These are phyloP conservation scores for Cataglyphis hispanica DNA, from an alignment of 1,140 invertebrate species.

Conservation along the genomic window DNA sequence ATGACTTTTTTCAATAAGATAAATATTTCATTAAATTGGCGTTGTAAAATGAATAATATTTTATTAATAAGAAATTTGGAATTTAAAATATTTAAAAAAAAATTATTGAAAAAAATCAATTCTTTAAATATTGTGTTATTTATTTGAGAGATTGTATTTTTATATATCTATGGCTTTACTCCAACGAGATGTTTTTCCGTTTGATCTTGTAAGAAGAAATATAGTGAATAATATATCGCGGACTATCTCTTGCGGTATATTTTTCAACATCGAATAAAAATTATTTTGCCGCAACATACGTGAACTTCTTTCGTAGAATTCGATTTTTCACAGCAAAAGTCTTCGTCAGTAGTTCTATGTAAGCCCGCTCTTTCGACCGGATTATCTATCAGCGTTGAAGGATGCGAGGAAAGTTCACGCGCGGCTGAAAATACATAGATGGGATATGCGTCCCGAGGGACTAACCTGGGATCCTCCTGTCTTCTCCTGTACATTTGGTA, in stretches of 20 bases:
- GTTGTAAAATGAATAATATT: neutral
- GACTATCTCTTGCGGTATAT: constrained; percentile 26
- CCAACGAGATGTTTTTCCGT: neutral
- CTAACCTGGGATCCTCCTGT: constrained; percentile 9
- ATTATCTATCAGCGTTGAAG: constrained; percentile 68
- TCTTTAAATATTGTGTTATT: neutral
- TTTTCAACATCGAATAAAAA: constrained; percentile 46
- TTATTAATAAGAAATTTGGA: neutral
- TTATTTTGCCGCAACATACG: constrained; percentile 31
- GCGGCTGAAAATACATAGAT: constrained; percentile 54
- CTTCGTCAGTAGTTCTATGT: constrained; percentile 36
- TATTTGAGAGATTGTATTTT: neutral
- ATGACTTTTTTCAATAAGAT: neutral
- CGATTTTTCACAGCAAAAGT: constrained; percentile 27
- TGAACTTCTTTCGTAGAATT: constrained; percentile 5
- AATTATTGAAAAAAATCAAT: too few species aligned
- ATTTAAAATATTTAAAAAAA: neutral
- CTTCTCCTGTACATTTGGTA: constrained; percentile 43
- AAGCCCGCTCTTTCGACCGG: constrained; percentile 41
- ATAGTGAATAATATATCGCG: constrained; percentile 31
- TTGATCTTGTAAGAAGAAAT: constrained; percentile 3
- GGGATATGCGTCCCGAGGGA: constrained; percentile 61
- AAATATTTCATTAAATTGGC: neutral
- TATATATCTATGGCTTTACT: neutral
- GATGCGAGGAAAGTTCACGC: constrained; percentile 60